Evolutionary conservation across 2,113 vertebrate species (phyloP).

Genomic region (Marmota flaviventris): DNA sequence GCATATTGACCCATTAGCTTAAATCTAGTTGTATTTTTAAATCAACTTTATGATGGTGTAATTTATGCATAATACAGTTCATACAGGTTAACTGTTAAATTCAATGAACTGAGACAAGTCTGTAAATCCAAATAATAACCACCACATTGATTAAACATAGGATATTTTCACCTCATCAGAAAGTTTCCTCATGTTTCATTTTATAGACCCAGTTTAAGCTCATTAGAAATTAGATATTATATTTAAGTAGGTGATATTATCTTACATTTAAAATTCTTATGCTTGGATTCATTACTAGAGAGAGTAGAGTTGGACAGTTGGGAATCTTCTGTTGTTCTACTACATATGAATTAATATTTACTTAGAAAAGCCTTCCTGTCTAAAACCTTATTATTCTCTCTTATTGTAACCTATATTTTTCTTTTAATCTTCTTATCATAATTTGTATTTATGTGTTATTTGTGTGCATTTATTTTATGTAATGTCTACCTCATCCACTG

Average conservation of each 20-base stretch:
- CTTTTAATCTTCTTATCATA: neutral
- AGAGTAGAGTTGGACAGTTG: too few relatives aligned
- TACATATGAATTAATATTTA: conserved; percentile 9
- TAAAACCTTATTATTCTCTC: neutral
- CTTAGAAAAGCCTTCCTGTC: neutral
- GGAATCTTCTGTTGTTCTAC: neutral
- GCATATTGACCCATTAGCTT: conserved; percentile 51
- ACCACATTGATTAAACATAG: conserved; percentile 27
- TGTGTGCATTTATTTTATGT: neutral
- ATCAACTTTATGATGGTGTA: conserved; percentile 24
- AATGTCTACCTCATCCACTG: neutral
- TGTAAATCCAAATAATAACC: conserved; percentile 63
- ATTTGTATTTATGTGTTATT: neutral
- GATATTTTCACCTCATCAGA: conserved; percentile 3
- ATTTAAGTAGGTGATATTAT: neutral
- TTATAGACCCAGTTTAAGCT: neutral
- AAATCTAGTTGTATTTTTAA: conserved; percentile 45
- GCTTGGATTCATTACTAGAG: neutral
- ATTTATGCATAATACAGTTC: conserved; percentile 39
- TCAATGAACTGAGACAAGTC: conserved; percentile 63
- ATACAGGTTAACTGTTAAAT: conserved; percentile 45
- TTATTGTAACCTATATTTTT: neutral
- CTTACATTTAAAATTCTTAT: neutral
- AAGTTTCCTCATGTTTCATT: neutral
- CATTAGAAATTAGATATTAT: conserved; percentile 15